These are phyloP conservation scores for Nothoprocta pentlandii DNA, from an alignment of 2,113 vertebrate genomes.

Conservation along the genomic window DNA sequence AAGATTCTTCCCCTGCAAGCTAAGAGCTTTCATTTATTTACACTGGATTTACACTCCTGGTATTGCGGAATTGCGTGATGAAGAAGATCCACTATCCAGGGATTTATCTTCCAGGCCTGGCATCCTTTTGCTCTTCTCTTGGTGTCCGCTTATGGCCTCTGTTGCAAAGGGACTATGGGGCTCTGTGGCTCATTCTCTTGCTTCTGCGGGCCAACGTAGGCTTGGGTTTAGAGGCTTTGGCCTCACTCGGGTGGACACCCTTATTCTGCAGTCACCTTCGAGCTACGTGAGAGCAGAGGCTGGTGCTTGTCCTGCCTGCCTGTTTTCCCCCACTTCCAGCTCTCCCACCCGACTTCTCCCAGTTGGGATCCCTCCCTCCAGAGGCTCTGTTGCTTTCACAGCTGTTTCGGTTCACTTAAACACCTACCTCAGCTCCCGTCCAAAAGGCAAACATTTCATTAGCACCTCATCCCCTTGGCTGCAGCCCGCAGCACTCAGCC, in stretches of 20 bases:
- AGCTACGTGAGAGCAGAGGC: neutral
- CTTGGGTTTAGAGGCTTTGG: neutral
- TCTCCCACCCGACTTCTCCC: neutral
- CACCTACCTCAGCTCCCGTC: conserved; percentile 63
- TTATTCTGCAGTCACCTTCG: neutral
- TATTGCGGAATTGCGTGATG: neutral
- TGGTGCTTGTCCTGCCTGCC: rapidly evolving
- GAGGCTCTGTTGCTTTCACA: conserved; percentile 44
- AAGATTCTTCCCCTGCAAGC: neutral
- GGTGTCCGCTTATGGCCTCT: neutral
- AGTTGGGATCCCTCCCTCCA: neutral
- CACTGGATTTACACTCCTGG: neutral
- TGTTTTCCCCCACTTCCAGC: neutral
- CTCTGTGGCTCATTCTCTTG: neutral
- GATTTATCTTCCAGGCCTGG: neutral
- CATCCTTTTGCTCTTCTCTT: neutral
- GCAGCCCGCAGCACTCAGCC: conserved; percentile 44
- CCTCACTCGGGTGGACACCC: neutral
- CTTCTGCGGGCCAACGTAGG: too few relatives aligned
- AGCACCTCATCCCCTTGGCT: conserved; percentile 67
- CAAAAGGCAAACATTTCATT: conserved; percentile 68
- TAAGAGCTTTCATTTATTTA: conserved; percentile 1
- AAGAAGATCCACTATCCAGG: neutral
- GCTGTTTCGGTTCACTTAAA: conserved; percentile 66
- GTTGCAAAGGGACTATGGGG: neutral